Evolutionary conservation across 2,797 vertebrate genomes (phyloP).

Genomic region (Chloroceryle inda): DNA sequence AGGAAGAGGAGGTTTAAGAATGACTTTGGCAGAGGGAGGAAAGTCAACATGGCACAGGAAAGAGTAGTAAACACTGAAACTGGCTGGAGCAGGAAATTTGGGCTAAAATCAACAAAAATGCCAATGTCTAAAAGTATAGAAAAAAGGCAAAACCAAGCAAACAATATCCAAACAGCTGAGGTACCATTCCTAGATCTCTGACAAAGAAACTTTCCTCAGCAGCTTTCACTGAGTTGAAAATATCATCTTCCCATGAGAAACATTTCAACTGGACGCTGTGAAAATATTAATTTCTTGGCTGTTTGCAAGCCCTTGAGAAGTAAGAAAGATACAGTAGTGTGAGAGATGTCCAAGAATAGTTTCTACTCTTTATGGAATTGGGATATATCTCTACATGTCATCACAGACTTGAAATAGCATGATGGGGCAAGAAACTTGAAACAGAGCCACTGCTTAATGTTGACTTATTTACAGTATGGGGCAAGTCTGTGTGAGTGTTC

Average conservation of each 20-base stretch:
- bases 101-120: neutral
- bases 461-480: neutral
- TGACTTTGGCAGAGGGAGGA: neutral
- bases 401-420: neutral
- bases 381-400: neutral
- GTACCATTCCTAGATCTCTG: neutral
- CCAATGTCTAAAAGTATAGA: neutral
- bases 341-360: neutral
- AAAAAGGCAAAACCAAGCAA: neutral
- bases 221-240: neutral
- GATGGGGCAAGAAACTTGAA: neutral
- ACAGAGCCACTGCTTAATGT: neutral
- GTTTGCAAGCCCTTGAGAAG: constrained; percentile 29
- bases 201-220: constrained; percentile 15
- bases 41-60: neutral
- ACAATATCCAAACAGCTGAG: neutral
- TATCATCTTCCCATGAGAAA: constrained; percentile 28
- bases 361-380: neutral
- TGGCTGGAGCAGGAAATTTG: neutral
- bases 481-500: neutral
- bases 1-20: constrained; percentile 22
- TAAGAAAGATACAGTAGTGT: neutral
- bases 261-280: constrained; percentile 13
- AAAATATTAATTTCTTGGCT: constrained; percentile 38
- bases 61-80: neutral